Conservation (phyloP, 2,797 vertebrate species). For the Taeniopygia guttata region DNA sequence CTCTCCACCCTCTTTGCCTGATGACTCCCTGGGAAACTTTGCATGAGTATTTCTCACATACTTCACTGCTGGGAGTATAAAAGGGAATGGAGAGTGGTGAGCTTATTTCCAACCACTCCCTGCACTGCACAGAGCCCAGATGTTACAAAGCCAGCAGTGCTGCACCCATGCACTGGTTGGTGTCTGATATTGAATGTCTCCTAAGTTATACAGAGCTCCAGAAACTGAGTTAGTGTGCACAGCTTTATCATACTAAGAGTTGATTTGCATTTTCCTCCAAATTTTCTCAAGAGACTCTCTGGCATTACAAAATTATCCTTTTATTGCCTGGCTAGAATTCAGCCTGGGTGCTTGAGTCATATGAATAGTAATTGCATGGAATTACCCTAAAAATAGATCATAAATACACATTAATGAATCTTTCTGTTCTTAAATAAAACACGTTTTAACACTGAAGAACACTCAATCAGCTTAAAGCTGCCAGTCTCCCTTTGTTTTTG, state of each 20-base stretch:
- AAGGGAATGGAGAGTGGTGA: neutral
- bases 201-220: neutral
- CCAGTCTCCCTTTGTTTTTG: neutral
- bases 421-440: constrained; percentile 5
- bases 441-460: neutral
- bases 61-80: neutral
- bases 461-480: neutral
- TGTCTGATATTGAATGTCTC: neutral
- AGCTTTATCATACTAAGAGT: neutral
- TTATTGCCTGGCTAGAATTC: constrained; percentile 16
- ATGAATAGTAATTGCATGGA: constrained; percentile 17
- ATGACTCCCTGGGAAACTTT: neutral
- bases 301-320: neutral
- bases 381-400: constrained; percentile 39
- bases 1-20: neutral
- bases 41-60: neutral
- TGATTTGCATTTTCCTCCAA: neutral
- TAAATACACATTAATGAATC: constrained; percentile 11
- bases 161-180: neutral
- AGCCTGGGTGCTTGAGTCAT: constrained; percentile 8
- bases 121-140: neutral
- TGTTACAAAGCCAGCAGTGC: neutral
- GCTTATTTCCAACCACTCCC: neutral
- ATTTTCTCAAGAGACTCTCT: neutral
- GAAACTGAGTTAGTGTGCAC: neutral